Percentiles rank a stretch among this genome's conserved stretches.
Conservation (phyloP, 2,888 invertebrate genomes). For the Ormyrus thymus region DNA sequence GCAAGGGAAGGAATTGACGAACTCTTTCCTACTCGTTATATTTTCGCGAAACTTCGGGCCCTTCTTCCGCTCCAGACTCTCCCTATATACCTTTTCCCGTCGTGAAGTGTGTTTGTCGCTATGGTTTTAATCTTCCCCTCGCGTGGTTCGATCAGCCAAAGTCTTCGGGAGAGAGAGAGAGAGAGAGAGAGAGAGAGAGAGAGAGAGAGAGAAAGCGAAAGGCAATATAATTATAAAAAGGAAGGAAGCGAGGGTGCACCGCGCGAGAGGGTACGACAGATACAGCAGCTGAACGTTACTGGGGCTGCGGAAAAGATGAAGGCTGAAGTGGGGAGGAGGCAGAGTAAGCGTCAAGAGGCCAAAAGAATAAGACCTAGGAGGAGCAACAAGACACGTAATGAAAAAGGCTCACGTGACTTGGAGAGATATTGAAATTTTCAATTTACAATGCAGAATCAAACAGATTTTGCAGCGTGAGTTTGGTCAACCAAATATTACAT, state of each 20-base stretch:
- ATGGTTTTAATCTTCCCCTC: conserved; percentile 64
- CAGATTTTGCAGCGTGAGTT: too few species aligned
- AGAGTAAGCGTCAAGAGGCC: background rate
- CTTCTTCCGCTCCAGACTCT: background rate
- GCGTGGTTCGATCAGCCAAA: conserved; percentile 59
- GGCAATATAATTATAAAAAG: conserved; percentile 67
- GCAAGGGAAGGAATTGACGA: conserved; percentile 2
- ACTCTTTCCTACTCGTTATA: conserved; percentile 28
- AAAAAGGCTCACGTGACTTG: too few species aligned
- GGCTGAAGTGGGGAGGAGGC: background rate
- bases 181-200: conserved; percentile 31
- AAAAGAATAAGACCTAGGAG: background rate
- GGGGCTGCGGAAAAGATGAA: conserved; percentile 32
- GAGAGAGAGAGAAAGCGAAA: conserved; percentile 33
- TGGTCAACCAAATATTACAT: too few species aligned
- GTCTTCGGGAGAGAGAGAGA: background rate
- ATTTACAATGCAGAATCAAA: too few species aligned
- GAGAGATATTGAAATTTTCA: too few species aligned
- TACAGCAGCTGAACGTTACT: conserved; percentile 13
- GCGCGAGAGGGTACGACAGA: conserved; percentile 41
- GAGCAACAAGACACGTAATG: background rate
- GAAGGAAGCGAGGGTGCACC: conserved; percentile 60
- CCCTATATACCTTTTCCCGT: conserved; percentile 18
- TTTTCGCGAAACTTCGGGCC: conserved; percentile 29
- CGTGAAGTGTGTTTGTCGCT: conserved; percentile 63